phyloP scores from a whole-genome alignment of 2,888 invertebrate genomes.

The Hyalella azteca region DNA sequence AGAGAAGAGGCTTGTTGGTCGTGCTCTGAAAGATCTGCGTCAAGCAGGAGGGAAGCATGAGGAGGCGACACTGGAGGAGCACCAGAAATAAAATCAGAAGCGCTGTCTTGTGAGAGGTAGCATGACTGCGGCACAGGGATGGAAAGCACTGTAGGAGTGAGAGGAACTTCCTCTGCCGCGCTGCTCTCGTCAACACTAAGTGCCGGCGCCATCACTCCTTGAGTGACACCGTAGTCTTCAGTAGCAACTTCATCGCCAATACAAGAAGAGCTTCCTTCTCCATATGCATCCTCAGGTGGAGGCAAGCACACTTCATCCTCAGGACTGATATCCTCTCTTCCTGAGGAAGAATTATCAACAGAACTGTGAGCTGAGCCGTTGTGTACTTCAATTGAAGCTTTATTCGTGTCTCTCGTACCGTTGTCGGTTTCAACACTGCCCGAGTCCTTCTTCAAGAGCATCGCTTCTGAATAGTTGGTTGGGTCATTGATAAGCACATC shows the following conservation, averaged over 20 bases:
- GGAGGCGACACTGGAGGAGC: slow-evolving; percentile 15
- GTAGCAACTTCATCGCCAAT: background rate
- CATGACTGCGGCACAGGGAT: slow-evolving; percentile 37
- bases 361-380: slow-evolving; percentile 32
- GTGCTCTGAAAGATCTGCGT: slow-evolving; percentile 28
- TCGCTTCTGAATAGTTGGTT: background rate
- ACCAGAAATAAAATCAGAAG: background rate
- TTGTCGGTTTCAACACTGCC: slow-evolving; percentile 32
- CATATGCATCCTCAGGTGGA: background rate
- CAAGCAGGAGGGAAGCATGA: background rate
- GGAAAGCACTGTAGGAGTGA: slow-evolving; percentile 22
- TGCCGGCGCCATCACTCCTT: background rate
- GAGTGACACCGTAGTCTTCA: background rate
- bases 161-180: background rate
- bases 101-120: background rate
- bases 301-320: slow-evolving; percentile 38
- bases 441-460: slow-evolving; percentile 24
- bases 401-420: slow-evolving; percentile 13
- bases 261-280: background rate
- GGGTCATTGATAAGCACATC: background rate
- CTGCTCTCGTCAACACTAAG: slow-evolving; percentile 12
- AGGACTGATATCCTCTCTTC: slow-evolving; percentile 29
- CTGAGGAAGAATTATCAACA: slow-evolving; percentile 32
- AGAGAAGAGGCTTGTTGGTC: slow-evolving; percentile 11
- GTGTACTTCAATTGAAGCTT: slow-evolving; percentile 34